Conservation (phyloP, 2,113 vertebrate genomes). For the Pterocles gutturalis region DNA sequence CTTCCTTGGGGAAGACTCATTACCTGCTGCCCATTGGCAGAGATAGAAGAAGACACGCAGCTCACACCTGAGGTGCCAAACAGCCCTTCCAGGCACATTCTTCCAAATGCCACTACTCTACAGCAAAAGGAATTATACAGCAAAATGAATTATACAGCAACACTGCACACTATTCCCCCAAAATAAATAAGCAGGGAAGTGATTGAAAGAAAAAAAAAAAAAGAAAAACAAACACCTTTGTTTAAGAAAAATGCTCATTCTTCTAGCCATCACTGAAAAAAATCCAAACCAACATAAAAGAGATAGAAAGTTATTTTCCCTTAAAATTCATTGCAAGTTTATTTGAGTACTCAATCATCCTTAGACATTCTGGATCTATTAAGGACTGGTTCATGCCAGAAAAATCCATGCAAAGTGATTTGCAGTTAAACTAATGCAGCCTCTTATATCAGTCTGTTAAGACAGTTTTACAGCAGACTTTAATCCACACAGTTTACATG, state of each 20-base stretch:
- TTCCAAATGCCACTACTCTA: neutral
- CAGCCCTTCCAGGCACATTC: neutral
- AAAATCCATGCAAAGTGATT: constrained; percentile 25
- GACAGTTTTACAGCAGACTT: neutral
- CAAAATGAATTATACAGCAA: neutral
- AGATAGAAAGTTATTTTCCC: constrained; percentile 4
- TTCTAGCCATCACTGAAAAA: neutral
- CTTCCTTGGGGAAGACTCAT: neutral
- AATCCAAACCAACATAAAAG: neutral
- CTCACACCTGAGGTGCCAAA: neutral
- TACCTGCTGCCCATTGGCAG: neutral
- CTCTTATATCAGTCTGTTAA: neutral
- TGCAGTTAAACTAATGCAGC: constrained; percentile 3
- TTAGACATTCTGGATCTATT: constrained; percentile 28
- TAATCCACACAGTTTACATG: neutral
- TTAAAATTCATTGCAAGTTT: constrained; percentile 50
- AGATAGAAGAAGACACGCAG: neutral
- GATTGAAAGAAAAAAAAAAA: neutral
- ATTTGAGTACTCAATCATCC: constrained; percentile 15
- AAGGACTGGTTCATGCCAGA: constrained; percentile 15
- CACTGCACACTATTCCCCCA: neutral
- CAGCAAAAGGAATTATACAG: neutral
- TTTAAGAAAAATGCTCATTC: constrained; percentile 18
- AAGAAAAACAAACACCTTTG: neutral
- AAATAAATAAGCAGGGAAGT: neutral